phyloP scores from a whole-genome alignment of 2,113 vertebrate species.

The Recurvirostra avosetta region DNA sequence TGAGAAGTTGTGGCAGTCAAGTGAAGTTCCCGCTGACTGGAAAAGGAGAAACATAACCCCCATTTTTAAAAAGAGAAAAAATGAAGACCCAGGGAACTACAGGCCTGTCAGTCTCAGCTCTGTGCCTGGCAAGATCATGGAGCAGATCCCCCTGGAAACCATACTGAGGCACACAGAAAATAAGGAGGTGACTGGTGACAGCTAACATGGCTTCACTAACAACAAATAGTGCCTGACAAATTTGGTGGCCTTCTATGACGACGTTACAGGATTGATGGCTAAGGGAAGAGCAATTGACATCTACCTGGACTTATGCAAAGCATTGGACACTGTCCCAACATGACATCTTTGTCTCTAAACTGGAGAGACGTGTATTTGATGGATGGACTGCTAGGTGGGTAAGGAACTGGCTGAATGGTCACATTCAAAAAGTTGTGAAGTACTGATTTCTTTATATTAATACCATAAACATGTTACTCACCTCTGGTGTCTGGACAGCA shows the following conservation, averaged over 20 bases:
- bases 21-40: background rate
- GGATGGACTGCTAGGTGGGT: background rate
- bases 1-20: background rate
- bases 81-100: background rate
- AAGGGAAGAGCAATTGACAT: background rate
- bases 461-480: slow-evolving; percentile 31
- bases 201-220: background rate
- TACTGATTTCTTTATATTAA: background rate
- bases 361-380: background rate
- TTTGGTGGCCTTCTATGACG: background rate
- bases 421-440: background rate
- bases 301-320: background rate
- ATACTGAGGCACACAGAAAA: background rate
- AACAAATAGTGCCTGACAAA: background rate
- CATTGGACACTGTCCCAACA: background rate
- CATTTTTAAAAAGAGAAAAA: background rate
- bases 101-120: background rate
- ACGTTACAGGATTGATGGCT: background rate
- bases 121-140: background rate
- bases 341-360: background rate
- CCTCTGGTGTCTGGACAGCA: slow-evolving; percentile 69
- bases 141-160: background rate
- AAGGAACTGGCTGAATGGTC: background rate
- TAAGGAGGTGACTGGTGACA: background rate
- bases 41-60: background rate